Conservation (phyloP, 2,113 vertebrate genomes). For the Nipponia nippon region DNA sequence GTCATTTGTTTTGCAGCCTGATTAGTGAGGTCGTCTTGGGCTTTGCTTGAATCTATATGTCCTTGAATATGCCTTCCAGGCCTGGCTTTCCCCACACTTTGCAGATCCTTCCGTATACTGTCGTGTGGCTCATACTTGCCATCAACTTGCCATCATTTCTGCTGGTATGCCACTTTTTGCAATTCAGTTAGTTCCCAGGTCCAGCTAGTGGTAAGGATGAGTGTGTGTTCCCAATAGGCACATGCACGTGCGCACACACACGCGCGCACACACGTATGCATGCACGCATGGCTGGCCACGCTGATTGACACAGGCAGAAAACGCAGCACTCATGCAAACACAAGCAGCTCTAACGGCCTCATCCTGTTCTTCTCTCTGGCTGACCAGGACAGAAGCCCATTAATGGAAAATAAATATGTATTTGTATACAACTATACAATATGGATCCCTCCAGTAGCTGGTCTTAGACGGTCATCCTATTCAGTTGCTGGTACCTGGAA, state of each 20-base stretch:
- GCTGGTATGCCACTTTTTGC: background rate
- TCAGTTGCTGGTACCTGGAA: background rate
- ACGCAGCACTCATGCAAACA: background rate
- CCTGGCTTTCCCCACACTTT: background rate
- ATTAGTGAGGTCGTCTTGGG: background rate
- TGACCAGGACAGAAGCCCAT: background rate
- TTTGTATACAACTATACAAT: background rate
- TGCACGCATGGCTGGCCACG: background rate
- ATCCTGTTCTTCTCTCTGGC: background rate
- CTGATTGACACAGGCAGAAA: background rate
- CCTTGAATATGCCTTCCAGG: background rate
- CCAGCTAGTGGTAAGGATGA: background rate
- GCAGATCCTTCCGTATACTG: background rate
- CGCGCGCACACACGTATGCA: background rate
- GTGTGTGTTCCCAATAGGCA: background rate
- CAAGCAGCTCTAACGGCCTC: background rate
- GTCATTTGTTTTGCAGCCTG: background rate
- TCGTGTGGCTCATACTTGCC: background rate
- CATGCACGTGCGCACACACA: rapidly evolving
- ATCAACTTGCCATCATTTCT: background rate
- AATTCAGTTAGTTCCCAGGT: background rate
- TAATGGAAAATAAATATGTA: background rate
- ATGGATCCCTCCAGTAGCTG: background rate
- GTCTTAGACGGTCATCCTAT: background rate
- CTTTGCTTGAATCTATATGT: background rate